Conservation (phyloP, 2,797 vertebrate species). For the Eutrigla gurnardus region DNA sequence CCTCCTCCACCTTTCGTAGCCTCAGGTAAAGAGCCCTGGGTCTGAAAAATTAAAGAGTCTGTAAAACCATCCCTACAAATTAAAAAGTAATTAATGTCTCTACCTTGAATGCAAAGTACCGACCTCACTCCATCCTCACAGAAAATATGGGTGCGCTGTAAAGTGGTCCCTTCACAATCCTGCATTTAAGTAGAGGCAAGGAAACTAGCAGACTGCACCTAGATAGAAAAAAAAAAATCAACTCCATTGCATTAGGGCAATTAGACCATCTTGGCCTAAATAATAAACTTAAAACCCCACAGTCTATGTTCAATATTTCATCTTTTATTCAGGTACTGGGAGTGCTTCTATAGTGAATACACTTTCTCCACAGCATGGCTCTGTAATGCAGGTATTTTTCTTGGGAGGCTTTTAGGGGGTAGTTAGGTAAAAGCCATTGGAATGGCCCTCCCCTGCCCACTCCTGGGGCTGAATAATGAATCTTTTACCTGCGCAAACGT, state of each 20-base stretch:
- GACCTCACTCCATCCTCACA: constrained; percentile 29
- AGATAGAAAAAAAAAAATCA: constrained; percentile 63
- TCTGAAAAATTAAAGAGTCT: constrained; percentile 77
- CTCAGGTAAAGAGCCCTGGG: constrained; percentile 75
- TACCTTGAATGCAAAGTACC: constrained; percentile 68
- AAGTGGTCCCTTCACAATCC: constrained; percentile 63
- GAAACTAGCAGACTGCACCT: constrained; percentile 58
- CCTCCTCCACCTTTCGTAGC: constrained; percentile 40
- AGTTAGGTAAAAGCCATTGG: constrained; percentile 81
- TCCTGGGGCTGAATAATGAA: constrained; percentile 83
- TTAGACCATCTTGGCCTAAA: constrained; percentile 84
- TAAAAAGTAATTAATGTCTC: constrained; percentile 85
- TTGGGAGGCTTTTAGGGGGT: constrained; percentile 81
- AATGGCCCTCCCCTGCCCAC: constrained; percentile 59
- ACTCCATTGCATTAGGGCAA: constrained; percentile 84
- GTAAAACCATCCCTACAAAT: constrained; percentile 77
- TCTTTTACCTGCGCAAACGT: constrained; percentile 79
- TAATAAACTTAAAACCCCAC: constrained; percentile 85
- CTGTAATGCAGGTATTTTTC: constrained; percentile 84
- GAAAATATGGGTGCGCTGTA: constrained; percentile 58
- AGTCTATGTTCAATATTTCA: constrained; percentile 85
- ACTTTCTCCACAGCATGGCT: constrained; percentile 68
- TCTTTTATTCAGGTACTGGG: constrained; percentile 85
- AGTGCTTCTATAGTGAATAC: constrained; percentile 82
- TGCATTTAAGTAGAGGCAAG: constrained; percentile 53